A percentile compares a stretch with the other conserved stretches of the same genome.
Conservation (phyloP, 1,140 invertebrate species). For the Belonocnema kinseyi region DNA sequence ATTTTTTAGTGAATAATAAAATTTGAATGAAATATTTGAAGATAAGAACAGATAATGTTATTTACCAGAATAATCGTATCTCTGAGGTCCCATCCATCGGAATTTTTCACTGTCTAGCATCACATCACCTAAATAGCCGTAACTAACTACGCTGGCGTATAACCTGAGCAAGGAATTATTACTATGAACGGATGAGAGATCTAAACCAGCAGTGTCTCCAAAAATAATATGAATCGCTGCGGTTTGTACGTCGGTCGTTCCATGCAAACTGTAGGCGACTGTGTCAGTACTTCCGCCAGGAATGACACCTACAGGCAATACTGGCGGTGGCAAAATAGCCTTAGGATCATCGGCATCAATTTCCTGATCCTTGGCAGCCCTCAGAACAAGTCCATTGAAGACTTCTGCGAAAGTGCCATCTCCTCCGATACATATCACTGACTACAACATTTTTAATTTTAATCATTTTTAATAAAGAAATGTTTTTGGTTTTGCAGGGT, state of each 20-base stretch:
- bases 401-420: conserved; percentile 93
- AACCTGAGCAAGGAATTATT: conserved; percentile 81
- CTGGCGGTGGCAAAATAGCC: conserved; percentile 78
- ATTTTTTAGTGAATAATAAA: too few relatives aligned
- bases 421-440: conserved; percentile 89
- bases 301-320: conserved; percentile 84
- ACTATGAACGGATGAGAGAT: conserved; percentile 87
- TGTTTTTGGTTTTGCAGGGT: too few relatives aligned
- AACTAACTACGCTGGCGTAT: conserved; percentile 88
- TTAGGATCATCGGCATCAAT: conserved; percentile 80
- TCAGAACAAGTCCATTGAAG: conserved; percentile 84
- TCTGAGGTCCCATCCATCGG: conserved; percentile 91
- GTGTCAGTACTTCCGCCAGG: conserved; percentile 92
- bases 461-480: too few relatives aligned
- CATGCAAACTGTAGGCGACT: conserved; percentile 87
- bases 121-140: conserved; percentile 93
- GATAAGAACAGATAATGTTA: background rate
- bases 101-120: conserved; percentile 88
- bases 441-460: conserved; percentile 73
- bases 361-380: conserved; percentile 74
- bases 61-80: conserved; percentile 89
- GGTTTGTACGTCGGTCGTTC: conserved; percentile 88
- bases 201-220: conserved; percentile 84
- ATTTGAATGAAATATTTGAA: background rate
- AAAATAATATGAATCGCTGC: conserved; percentile 89